These are phyloP conservation scores for Catharus fuscescens DNA, from an alignment of 2,113 vertebrate species.

Conservation along the genomic window DNA sequence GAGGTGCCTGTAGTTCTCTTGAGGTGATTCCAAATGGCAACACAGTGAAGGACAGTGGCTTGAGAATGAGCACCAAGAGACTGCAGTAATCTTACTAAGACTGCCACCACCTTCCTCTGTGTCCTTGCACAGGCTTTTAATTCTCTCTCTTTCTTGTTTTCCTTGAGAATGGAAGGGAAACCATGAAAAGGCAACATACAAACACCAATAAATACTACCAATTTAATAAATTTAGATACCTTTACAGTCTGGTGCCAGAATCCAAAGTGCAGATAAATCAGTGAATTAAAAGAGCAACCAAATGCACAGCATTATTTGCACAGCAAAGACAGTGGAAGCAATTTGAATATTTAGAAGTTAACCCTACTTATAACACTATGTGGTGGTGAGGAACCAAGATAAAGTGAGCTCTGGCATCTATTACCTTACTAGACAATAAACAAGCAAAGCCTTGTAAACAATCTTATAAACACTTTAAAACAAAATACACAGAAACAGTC, in stretches of 20 bases:
- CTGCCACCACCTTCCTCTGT: background rate
- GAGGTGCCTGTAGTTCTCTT: background rate
- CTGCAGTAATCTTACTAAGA: background rate
- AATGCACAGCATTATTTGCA: background rate
- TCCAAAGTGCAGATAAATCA: background rate
- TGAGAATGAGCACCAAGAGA: fast-evolving
- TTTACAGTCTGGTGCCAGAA: background rate
- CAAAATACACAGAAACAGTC: background rate
- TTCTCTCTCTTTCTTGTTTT: background rate
- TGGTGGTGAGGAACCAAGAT: background rate
- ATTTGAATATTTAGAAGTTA: background rate
- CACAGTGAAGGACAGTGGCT: background rate
- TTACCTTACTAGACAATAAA: background rate
- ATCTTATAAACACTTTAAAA: background rate
- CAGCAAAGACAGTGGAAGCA: background rate
- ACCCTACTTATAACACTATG: background rate
- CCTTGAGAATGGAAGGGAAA: background rate
- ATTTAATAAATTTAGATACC: background rate
- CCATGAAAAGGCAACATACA: background rate
- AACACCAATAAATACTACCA: background rate
- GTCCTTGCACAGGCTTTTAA: background rate
- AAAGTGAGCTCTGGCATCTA: background rate
- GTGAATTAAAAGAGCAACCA: background rate
- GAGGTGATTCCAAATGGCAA: background rate
- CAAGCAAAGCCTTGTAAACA: background rate